Percentiles rank a stretch among this genome's conserved stretches.
These are phyloP conservation scores for Lagria hirta DNA, from an alignment of 2,888 invertebrate species.

Conservation along the genomic window DNA sequence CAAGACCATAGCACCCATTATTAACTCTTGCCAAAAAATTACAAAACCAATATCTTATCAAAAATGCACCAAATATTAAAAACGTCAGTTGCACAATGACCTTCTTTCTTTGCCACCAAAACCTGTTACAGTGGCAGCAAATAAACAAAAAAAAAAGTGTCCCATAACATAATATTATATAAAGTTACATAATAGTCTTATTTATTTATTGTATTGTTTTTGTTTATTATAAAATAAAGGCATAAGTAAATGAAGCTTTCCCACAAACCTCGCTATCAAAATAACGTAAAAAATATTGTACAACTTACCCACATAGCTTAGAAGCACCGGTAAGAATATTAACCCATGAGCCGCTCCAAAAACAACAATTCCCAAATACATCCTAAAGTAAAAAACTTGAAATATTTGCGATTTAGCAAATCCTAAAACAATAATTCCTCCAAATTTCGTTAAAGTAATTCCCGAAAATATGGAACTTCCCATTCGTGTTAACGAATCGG, in stretches of 20 bases:
- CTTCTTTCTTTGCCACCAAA: no score
- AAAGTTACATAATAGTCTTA: background rate
- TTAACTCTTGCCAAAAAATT: no score
- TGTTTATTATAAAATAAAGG: no score
- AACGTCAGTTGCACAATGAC: no score
- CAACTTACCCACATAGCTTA: constrained; percentile 93
- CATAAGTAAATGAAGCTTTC: no score
- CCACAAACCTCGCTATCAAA: background rate
- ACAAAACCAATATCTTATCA: no score
- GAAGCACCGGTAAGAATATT: constrained; percentile 94
- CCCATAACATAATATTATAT: no score
- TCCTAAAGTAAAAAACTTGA: constrained; percentile 54
- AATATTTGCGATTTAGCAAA: constrained; percentile 99
- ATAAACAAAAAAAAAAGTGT: constrained; percentile 1
- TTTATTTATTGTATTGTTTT: no score
- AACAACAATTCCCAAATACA: constrained; percentile 93
- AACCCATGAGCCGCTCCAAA: constrained; percentile 97
- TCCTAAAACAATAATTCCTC: constrained; percentile 93
- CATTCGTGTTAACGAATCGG: constrained; percentile 85
- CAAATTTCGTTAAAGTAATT: constrained; percentile 97
- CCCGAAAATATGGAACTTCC: constrained; percentile 96
- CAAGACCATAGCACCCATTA: no score
- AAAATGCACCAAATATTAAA: no score
- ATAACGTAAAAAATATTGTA: background rate
- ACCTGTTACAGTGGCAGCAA: no score